Percentiles rank a stretch among this genome's conserved stretches.
Conservation (phyloP, 2,113 vertebrate genomes). For the Herpetotheres cachinnans region DNA sequence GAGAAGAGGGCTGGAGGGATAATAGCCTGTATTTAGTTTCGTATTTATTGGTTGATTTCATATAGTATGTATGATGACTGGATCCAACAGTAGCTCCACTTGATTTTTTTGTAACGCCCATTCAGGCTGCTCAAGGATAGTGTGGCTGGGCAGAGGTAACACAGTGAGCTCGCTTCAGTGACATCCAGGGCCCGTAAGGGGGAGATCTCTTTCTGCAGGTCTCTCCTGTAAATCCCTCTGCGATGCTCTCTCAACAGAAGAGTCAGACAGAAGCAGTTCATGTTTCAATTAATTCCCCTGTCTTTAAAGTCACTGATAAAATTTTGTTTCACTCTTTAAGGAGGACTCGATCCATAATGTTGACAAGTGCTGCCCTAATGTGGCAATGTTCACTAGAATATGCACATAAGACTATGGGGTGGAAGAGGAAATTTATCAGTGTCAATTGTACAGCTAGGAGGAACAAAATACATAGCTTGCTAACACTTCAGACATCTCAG, state of each 20-base stretch:
- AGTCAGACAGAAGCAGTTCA: background rate
- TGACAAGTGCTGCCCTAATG: background rate
- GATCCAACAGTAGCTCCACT: background rate
- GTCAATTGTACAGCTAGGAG: background rate
- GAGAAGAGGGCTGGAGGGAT: background rate
- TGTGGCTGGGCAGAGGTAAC: background rate
- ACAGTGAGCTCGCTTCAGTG: background rate
- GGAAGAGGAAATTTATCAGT: background rate
- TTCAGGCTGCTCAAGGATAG: background rate
- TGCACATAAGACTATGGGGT: rapidly evolving
- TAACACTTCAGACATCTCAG: background rate
- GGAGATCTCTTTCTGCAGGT: background rate
- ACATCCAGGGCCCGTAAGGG: background rate
- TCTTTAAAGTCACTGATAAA: background rate
- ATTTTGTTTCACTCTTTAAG: background rate
- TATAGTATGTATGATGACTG: background rate
- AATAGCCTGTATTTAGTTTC: background rate
- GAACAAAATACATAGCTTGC: background rate
- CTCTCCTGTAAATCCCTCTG: background rate
- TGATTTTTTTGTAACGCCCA: background rate
- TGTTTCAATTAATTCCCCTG: background rate
- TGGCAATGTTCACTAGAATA: background rate
- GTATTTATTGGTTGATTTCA: background rate
- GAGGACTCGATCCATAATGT: background rate
- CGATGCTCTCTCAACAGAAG: rapidly evolving